These are phyloP conservation scores for Tenebrio molitor DNA, from an alignment of 1,140 invertebrate species.

Conservation along the genomic window DNA sequence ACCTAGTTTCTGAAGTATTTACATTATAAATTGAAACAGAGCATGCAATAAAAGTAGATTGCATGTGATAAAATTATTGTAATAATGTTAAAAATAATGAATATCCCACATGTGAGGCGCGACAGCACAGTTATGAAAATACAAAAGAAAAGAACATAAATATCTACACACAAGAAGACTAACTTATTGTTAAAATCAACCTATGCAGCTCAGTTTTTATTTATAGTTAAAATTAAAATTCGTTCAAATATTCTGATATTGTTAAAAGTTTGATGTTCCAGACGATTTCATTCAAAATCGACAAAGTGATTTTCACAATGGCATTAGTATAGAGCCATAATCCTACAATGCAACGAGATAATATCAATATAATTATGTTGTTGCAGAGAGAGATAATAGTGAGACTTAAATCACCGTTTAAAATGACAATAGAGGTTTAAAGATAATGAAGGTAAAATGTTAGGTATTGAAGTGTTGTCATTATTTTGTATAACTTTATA, in stretches of 20 bases:
- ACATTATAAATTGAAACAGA: constrained; percentile 7
- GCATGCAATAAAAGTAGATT: constrained; percentile 2
- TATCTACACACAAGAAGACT: too few relatives aligned
- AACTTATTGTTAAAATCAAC: too few relatives aligned
- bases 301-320: neutral
- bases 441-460: constrained; percentile 20
- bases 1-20: too few relatives aligned
- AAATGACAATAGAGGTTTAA: neutral
- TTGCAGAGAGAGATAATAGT: neutral
- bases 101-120: too few relatives aligned
- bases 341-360: neutral
- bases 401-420: neutral
- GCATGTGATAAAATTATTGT: constrained; percentile 20
- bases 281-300: neutral
- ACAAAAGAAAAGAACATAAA: too few relatives aligned
- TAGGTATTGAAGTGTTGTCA: neutral
- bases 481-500: neutral
- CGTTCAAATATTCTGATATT: too few relatives aligned
- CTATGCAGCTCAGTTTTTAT: too few relatives aligned
- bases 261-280: neutral
- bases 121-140: too few relatives aligned
- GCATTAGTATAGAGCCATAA: neutral
- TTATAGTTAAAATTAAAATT: too few relatives aligned
- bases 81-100: constrained; percentile 7
- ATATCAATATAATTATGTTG: constrained; percentile 5